Evolutionary conservation across 2,113 vertebrate species (phyloP).

Genomic region (Dipodomys ordii): DNA sequence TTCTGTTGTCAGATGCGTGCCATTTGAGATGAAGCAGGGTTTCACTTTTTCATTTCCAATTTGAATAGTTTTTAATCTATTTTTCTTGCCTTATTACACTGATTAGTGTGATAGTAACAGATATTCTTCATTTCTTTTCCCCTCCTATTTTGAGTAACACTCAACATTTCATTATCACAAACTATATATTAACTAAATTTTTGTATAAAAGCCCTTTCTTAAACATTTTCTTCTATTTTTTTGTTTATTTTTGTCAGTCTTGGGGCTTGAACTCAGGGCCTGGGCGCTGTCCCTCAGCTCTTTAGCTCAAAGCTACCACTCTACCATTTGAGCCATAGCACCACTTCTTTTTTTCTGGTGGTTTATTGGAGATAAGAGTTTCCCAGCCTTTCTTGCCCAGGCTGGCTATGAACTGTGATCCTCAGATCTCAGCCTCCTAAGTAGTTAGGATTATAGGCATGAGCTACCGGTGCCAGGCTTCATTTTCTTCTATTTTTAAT

Average conservation of each 20-base stretch:
- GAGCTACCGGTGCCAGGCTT: no score
- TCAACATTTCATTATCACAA: background rate
- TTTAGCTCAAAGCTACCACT: no score
- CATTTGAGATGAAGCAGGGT: constrained; percentile 19
- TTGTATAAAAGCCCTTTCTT: background rate
- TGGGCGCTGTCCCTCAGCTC: no score
- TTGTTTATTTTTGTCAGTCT: no score
- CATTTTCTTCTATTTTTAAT: background rate
- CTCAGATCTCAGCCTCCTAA: no score
- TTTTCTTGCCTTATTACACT: background rate
- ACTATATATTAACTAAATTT: background rate
- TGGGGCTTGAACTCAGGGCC: no score
- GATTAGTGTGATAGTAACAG: background rate
- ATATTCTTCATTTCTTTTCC: background rate
- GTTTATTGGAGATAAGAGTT: no score
- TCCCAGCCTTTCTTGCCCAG: no score
- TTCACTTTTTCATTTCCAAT: constrained; percentile 5
- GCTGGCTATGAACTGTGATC: no score
- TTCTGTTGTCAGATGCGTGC: background rate
- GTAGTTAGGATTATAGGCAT: no score
- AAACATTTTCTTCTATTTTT: background rate
- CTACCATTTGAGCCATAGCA: no score
- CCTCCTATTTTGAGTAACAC: background rate
- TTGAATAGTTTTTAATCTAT: background rate
- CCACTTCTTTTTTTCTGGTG: no score